phyloP scores from a whole-genome alignment of 2,113 vertebrate genomes.

The Megaptera novaeangliae region DNA sequence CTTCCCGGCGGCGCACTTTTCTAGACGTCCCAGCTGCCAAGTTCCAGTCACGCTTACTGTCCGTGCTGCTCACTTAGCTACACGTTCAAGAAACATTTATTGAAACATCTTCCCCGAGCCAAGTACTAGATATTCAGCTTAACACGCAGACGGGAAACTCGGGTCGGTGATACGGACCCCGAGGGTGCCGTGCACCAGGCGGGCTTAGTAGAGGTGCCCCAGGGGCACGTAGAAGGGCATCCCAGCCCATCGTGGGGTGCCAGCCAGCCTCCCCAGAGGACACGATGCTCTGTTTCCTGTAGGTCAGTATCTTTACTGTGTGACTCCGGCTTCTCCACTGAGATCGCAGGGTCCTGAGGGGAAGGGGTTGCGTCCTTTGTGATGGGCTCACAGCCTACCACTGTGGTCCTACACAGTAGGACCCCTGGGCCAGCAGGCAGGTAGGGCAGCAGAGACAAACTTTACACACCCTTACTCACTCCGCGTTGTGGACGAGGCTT shows the following conservation, averaged over 20 bases:
- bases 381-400: neutral
- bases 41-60: neutral
- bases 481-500: neutral
- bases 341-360: neutral
- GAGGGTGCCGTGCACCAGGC: fast-evolving
- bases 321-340: neutral
- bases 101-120: neutral
- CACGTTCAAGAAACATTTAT: neutral
- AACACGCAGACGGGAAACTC: neutral
- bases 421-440: neutral
- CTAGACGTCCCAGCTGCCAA: neutral
- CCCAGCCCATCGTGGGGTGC: neutral
- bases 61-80: neutral
- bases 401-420: neutral
- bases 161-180: neutral
- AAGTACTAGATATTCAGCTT: neutral
- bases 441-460: neutral
- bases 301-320: neutral
- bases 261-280: neutral
- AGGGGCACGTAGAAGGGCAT: neutral
- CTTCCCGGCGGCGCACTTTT: neutral
- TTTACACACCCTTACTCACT: neutral
- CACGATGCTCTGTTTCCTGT: neutral
- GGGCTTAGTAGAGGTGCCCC: fast-evolving
- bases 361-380: neutral